Evolutionary conservation across 2,113 vertebrate species (phyloP), one percentile per base, ranked within the genome.

Genomic region (Cepphus grylle): DNA sequence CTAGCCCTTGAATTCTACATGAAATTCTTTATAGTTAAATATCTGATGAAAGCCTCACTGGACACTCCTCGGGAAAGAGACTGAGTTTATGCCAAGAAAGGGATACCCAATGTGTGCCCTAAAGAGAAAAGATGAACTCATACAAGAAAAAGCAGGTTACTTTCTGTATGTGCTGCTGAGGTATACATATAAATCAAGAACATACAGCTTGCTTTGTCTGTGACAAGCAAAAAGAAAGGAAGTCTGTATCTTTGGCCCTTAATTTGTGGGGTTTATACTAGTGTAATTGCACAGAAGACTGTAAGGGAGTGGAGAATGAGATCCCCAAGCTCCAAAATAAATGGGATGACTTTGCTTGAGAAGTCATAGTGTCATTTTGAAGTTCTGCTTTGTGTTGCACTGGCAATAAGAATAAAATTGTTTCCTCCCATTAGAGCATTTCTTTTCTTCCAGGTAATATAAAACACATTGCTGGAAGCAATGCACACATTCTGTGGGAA

Each of bases 381-480:
- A 95, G 70, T 89, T 94, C 94, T 95, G 81, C 55, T 97, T 97
- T 97, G 59, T 94, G 78, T 97, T 94, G 72, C 45, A 55, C 59
- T 98, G 84, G 94, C 95, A 97, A 70, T 88, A 96, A 94, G 86
- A 97, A 66, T 77, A 92, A 85, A 95, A 86, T 94, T 89, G 86
- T 97, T 98, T 97, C 97, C 94, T 98, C 88, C 90, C 93, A 95
- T 97, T 96, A 98, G 95, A 94, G 88, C 72, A 94, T 97, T 97
- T 96, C 86, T 97, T 2, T 83, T 97, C 93, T 97, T 98, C 78
- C 95, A 96, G 92, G 91, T 98, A 98, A 98, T 98, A 87, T 81
- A 95, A 98, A 98, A 98, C 98, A 98, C 81, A 98, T 97, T 98
- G 96, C 98, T 98, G 96, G 96, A 98, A 97, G 93, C 95, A 96